Conservation (phyloP, 2,888 invertebrate genomes). For the Watsonalla cultraria region DNA sequence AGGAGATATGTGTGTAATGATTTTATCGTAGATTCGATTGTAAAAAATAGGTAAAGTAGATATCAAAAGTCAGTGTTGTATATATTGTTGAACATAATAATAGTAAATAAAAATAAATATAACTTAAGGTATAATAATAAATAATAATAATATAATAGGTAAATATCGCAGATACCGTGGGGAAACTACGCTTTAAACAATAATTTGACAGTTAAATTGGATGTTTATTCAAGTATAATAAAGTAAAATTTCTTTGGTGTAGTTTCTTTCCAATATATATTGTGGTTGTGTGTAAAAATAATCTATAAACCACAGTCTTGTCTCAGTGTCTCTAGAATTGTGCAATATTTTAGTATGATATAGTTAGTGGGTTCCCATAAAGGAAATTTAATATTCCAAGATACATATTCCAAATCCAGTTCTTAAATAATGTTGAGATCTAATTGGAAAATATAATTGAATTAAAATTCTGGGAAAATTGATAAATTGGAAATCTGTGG, state of each 20-base stretch:
- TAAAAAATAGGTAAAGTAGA: constrained; percentile 8
- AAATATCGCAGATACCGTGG: constrained; percentile 65
- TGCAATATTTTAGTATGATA: constrained; percentile 19
- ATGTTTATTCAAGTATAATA: constrained; percentile 53
- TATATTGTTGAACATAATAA: constrained; percentile 39
- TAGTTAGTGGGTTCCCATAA: constrained; percentile 13
- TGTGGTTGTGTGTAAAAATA: constrained; percentile 45
- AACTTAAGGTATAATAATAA: constrained; percentile 20
- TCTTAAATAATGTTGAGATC: neutral
- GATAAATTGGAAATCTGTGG: too few species aligned
- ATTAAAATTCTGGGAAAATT: neutral
- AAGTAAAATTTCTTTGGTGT: constrained; percentile 58
- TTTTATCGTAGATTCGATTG: constrained; percentile 3
- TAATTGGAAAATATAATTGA: neutral
- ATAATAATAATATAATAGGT: constrained; percentile 28
- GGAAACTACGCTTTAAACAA: constrained; percentile 77
- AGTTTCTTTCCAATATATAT: constrained; percentile 66
- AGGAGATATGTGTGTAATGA: neutral
- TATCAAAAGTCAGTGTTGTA: constrained; percentile 46
- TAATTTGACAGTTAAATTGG: constrained; percentile 66
- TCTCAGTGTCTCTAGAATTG: constrained; percentile 2
- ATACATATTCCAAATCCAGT: too few species aligned
- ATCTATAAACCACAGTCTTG: constrained; percentile 21
- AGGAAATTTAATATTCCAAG: neutral
- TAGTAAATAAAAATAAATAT: constrained; percentile 26